Conservation (phyloP, 2,888 invertebrate genomes). For the Drosophila atripex region DNA sequence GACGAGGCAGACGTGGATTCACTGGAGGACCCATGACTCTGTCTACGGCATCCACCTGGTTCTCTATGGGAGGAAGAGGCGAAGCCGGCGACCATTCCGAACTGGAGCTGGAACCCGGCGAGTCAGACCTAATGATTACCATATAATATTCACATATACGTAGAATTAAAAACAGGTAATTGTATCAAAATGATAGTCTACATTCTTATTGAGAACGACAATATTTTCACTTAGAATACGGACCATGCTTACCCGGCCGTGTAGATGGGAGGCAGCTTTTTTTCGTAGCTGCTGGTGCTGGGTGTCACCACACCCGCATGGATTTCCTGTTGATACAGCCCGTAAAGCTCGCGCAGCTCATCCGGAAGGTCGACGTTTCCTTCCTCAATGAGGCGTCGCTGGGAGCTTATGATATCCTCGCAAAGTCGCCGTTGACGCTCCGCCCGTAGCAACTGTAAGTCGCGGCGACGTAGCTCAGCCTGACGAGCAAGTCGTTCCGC, state of each 20-base stretch:
- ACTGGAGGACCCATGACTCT: conserved; percentile 83
- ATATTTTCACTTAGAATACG: not conserved
- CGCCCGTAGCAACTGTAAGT: conserved; percentile 91
- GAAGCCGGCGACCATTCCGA: conserved; percentile 84
- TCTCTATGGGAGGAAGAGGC: conserved; percentile 79
- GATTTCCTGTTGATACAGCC: conserved; percentile 93
- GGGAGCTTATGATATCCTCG: conserved; percentile 95
- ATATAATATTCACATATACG: not conserved
- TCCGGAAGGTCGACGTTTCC: conserved; percentile 88
- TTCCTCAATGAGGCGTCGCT: conserved; percentile 93
- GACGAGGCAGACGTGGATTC: conserved; percentile 80
- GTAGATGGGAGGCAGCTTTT: conserved; percentile 83
- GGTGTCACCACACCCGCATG: conserved; percentile 88
- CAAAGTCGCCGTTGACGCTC: conserved; percentile 93
- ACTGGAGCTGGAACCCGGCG: conserved; percentile 83
- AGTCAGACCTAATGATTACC: conserved; percentile 76
- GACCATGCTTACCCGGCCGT: conserved; percentile 81
- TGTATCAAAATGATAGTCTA: not conserved
- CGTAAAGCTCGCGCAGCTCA: conserved; percentile 91
- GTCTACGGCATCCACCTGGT: conserved; percentile 64
- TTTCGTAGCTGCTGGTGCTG: conserved; percentile 79
- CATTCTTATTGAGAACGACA: not conserved
- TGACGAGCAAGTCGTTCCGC: conserved; percentile 93
- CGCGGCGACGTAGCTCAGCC: conserved; percentile 93
- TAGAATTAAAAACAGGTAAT: not conserved